Evolutionary conservation across 2,888 invertebrate genomes (phyloP).

Genomic region (Ormyrus pomaceus): DNA sequence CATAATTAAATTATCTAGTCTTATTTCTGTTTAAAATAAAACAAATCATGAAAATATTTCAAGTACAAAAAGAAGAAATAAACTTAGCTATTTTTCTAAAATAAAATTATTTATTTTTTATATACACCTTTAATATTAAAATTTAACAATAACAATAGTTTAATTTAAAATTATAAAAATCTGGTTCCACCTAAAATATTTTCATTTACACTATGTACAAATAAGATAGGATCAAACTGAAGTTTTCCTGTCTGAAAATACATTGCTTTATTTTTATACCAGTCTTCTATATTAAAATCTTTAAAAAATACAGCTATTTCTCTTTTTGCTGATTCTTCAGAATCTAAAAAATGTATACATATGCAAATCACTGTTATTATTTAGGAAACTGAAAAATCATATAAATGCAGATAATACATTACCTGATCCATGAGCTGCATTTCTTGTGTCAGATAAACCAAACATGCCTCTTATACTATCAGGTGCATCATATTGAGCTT

Average conservation of each 20-base stretch:
- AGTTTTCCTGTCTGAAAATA: conserved; percentile 75
- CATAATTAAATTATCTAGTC: conserved; percentile 47
- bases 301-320: conserved; percentile 93
- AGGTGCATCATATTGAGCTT: conserved; percentile 87
- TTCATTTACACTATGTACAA: conserved; percentile 76
- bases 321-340: conserved; percentile 82
- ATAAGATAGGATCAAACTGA: conserved; percentile 77
- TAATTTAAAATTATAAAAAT: conserved; percentile 30
- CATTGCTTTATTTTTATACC: conserved; percentile 80
- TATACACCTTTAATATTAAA: neutral
- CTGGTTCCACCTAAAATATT: conserved; percentile 41
- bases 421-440: conserved; percentile 96
- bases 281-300: conserved; percentile 83
- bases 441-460: conserved; percentile 95
- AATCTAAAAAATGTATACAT: conserved; percentile 79
- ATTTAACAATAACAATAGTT: conserved; percentile 20
- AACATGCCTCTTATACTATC: conserved; percentile 87
- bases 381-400: neutral
- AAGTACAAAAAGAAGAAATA: conserved; percentile 47
- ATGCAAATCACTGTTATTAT: neutral
- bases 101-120: conserved; percentile 38
- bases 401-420: conserved; percentile 57
- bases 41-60: conserved; percentile 4
- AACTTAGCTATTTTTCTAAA: conserved; percentile 52
- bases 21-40: conserved; percentile 38